Percentiles rank a stretch among this genome's conserved stretches.
Evolutionary conservation across 1,140 invertebrate species (phyloP).

Genomic region (Laodelphax striatellus): DNA sequence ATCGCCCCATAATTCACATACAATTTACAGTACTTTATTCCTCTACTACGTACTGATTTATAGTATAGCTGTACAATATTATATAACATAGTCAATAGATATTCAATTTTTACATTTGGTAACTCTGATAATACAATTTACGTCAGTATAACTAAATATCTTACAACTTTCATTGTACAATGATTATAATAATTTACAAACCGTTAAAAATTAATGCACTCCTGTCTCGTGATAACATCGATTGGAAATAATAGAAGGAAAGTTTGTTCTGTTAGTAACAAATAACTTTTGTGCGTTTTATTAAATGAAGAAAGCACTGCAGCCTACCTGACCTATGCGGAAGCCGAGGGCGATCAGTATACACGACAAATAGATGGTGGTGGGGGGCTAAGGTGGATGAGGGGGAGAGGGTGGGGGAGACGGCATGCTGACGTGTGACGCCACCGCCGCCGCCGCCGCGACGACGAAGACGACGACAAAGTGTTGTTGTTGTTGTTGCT

Average conservation of each 20-base stretch:
- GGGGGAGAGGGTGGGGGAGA: background rate
- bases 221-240: background rate
- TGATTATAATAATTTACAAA: background rate
- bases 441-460: background rate
- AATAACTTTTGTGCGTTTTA: background rate
- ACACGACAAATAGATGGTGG: conserved; percentile 4
- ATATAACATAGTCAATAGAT: background rate
- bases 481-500: background rate
- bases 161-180: background rate
- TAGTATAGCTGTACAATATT: background rate
- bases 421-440: conserved; percentile 1
- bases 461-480: background rate
- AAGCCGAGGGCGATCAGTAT: conserved; percentile 10
- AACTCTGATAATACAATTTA: background rate
- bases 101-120: background rate
- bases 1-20: background rate
- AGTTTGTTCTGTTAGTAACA: background rate
- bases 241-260: background rate
- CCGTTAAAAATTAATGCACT: background rate
- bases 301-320: background rate
- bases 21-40: background rate
- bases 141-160: background rate
- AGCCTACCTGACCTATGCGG: conserved; percentile 7
- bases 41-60: background rate
- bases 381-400: background rate